Evolutionary conservation across 2,797 vertebrate species (phyloP), one percentile per base, ranked within the genome.

Genomic region (Pseudochaenichthys georgianus): DNA sequence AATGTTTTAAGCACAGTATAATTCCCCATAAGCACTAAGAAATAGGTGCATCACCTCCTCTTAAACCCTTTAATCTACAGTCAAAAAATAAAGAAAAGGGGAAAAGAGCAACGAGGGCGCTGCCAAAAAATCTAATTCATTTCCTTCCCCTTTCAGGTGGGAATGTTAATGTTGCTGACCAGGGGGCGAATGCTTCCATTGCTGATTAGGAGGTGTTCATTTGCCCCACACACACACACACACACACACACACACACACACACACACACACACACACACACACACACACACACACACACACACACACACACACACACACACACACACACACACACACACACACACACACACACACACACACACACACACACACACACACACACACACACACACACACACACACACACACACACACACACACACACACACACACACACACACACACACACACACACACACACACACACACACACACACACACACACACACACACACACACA

Each of bases 201-300:
- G 73, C 84, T 77, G 82, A 83, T 77, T 10, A 66, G 65, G 34
- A 83, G 74, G 65, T 65, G 76, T 81, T 80, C 5, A 87, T 89
- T 81, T 91, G 76, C 63, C 23, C 77, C 76, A 52, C 78, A 52
- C 71, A 58, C n/a, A n/a, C n/a, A n/a, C n/a, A n/a, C n/a, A n/a
- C n/a, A n/a, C n/a, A n/a, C n/a, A n/a, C n/a, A n/a, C n/a, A n/a
- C n/a, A n/a, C n/a, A n/a, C n/a, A n/a, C n/a, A n/a, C n/a, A n/a
- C n/a, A n/a, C n/a, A n/a, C n/a, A n/a, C n/a, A n/a, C n/a, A n/a
- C n/a, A n/a, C n/a, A n/a, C n/a, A n/a, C n/a, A n/a, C n/a, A n/a
- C n/a, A n/a, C n/a, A n/a, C n/a, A n/a, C n/a, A n/a, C n/a, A n/a
- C n/a, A n/a, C n/a, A n/a, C n/a, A n/a, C n/a, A n/a, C n/a, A n/a